Conservation (phyloP, 2,797 vertebrate genomes). For the Eospalax fontanierii region DNA sequence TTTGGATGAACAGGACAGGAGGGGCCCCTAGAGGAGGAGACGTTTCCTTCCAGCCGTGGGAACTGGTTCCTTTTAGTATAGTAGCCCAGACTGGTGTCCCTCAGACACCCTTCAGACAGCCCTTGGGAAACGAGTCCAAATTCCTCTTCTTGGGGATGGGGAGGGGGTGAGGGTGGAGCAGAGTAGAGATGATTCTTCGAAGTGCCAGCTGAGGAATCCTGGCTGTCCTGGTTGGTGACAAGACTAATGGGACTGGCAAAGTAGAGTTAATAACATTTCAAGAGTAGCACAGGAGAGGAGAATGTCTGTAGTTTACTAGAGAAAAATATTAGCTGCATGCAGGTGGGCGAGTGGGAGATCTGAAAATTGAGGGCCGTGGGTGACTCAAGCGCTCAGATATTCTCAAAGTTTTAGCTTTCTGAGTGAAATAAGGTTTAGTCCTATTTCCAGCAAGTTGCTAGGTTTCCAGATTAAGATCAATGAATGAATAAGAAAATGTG, state of each 20-base stretch:
- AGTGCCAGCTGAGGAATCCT: conserved; percentile 8
- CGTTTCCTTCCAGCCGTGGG: conserved; percentile 52
- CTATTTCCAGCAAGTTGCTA: conserved; percentile 5
- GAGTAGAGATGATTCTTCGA: background rate
- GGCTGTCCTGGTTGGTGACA: background rate
- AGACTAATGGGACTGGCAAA: background rate
- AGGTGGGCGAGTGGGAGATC: background rate
- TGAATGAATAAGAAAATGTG: background rate
- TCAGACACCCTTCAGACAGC: conserved; percentile 55
- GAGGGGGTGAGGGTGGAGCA: background rate
- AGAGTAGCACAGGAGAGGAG: background rate
- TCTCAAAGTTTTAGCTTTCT: conserved; percentile 37
- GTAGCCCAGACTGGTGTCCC: conserved; percentile 53
- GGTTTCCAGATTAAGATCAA: background rate
- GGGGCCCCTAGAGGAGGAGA: conserved; percentile 40
- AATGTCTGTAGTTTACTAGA: background rate
- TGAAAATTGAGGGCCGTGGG: background rate
- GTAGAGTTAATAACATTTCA: conserved; percentile 1
- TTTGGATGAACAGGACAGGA: background rate
- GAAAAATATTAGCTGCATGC: background rate
- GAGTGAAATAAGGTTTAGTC: conserved; percentile 10
- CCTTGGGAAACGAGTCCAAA: background rate
- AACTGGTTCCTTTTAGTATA: conserved; percentile 59
- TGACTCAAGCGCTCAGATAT: background rate
- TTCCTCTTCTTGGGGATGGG: conserved; percentile 11